Conservation (phyloP, 2,888 invertebrate genomes). For the Brenthis hecate region DNA sequence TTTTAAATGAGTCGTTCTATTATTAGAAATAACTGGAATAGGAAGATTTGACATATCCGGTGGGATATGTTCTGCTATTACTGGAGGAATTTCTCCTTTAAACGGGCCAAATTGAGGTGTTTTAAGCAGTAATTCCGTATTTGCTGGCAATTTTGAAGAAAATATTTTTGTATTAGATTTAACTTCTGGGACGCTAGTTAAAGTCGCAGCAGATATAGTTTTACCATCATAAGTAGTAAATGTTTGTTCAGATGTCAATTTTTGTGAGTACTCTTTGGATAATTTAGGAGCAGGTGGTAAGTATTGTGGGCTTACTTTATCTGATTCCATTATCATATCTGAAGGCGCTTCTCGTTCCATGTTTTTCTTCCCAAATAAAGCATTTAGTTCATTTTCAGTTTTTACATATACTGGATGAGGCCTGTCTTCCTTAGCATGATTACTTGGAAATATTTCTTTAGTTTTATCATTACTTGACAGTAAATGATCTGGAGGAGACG, state of each 20-base stretch:
- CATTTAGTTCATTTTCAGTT: constrained; percentile 60
- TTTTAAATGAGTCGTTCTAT: constrained; percentile 65
- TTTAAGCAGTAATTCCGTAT: constrained; percentile 83
- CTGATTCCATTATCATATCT: constrained; percentile 87
- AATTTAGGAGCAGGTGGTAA: constrained; percentile 85
- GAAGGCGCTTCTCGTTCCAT: constrained; percentile 73
- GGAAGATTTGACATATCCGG: constrained; percentile 41
- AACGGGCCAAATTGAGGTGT: constrained; percentile 89
- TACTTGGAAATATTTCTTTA: constrained; percentile 69
- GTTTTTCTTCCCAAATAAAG: constrained; percentile 67
- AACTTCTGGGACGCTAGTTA: constrained; percentile 81
- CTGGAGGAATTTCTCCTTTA: constrained; percentile 86
- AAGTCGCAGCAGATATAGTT: constrained; percentile 84
- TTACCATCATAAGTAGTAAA: constrained; percentile 90
- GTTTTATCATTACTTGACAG: constrained; percentile 64
- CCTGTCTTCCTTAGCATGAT: constrained; percentile 75
- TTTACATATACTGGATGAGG: constrained; percentile 77
- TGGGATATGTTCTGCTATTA: constrained; percentile 56
- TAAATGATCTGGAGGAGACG: constrained; percentile 87
- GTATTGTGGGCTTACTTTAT: constrained; percentile 87
- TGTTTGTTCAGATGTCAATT: constrained; percentile 65
- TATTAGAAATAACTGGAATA: constrained; percentile 38
- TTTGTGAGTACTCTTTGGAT: constrained; percentile 74
- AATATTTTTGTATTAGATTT: constrained; percentile 62
- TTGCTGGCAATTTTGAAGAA: constrained; percentile 70